phyloP scores from a whole-genome alignment of 2,797 vertebrate species.

The Tachyglossus aculeatus region DNA sequence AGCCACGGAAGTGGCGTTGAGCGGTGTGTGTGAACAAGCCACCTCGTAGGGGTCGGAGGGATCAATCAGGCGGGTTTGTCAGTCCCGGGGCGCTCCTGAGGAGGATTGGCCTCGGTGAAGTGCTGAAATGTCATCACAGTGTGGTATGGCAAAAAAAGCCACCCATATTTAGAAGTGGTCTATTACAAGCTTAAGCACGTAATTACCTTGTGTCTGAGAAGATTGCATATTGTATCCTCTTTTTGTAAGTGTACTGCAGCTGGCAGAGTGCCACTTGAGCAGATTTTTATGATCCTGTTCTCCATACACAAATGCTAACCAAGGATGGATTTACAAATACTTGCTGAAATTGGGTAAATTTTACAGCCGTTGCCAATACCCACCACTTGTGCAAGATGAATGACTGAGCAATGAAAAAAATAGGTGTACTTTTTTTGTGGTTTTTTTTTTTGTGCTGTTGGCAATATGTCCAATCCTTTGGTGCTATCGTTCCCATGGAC shows the following conservation, averaged over 20 bases:
- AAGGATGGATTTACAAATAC: constrained; percentile 23
- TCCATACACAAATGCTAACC: constrained; percentile 40
- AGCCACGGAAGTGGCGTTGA: not conserved
- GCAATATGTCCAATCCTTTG: constrained; percentile 53
- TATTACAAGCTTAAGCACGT: constrained; percentile 21
- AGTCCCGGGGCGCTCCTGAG: not conserved
- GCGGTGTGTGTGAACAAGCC: not conserved
- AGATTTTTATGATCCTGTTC: constrained; percentile 28
- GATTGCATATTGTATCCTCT: constrained; percentile 11
- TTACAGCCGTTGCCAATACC: constrained; percentile 19
- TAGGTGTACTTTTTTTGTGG: not conserved
- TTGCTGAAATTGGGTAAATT: constrained; percentile 16
- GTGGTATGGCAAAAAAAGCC: constrained; percentile 29
- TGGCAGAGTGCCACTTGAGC: constrained; percentile 29
- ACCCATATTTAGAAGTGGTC: constrained; percentile 15
- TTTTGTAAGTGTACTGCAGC: constrained; percentile 16
- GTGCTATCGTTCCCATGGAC: constrained; percentile 26
- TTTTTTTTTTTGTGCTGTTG: constrained; percentile 63
- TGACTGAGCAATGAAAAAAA: not conserved
- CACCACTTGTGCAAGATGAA: constrained; percentile 12
- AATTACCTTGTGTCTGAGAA: constrained; percentile 29
- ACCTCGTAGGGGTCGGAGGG: not conserved
- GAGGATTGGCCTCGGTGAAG: not conserved
- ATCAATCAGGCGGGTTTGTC: not conserved
- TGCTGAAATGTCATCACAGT: constrained; percentile 48